These are phyloP conservation scores for Fragum whitleyi DNA, from an alignment of 2,888 invertebrate species.

Conservation along the genomic window DNA sequence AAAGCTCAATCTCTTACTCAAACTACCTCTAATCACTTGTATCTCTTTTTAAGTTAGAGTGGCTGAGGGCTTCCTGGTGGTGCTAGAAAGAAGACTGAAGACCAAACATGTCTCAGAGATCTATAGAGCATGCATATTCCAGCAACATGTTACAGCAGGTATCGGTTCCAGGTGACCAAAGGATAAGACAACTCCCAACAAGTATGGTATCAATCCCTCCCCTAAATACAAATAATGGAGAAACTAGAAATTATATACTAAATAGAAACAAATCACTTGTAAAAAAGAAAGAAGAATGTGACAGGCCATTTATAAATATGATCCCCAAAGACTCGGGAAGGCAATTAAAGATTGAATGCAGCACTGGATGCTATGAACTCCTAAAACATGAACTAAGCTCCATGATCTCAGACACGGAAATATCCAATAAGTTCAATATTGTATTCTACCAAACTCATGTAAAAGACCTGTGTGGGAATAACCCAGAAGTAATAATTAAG, in stretches of 20 bases:
- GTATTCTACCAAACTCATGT: not conserved
- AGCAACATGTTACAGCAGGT: no score
- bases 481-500: conserved; percentile 4
- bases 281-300: not conserved
- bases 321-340: not conserved
- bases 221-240: not conserved
- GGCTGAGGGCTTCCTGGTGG: no score
- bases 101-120: no score
- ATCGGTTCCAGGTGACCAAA: no score
- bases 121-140: no score
- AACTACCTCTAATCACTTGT: no score
- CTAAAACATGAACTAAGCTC: not conserved
- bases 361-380: conserved; percentile 11
- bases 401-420: not conserved
- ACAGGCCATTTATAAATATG: not conserved
- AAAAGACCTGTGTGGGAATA: not conserved
- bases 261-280: not conserved
- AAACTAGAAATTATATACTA: not conserved
- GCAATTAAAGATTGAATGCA: conserved; percentile 8
- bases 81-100: no score
- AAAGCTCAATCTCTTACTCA: no score
- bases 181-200: no score
- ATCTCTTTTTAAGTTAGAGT: no score
- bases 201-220: no score
- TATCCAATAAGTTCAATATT: not conserved